phyloP scores from a whole-genome alignment of 1,140 invertebrate species.

The Pteromalus puparum region DNA sequence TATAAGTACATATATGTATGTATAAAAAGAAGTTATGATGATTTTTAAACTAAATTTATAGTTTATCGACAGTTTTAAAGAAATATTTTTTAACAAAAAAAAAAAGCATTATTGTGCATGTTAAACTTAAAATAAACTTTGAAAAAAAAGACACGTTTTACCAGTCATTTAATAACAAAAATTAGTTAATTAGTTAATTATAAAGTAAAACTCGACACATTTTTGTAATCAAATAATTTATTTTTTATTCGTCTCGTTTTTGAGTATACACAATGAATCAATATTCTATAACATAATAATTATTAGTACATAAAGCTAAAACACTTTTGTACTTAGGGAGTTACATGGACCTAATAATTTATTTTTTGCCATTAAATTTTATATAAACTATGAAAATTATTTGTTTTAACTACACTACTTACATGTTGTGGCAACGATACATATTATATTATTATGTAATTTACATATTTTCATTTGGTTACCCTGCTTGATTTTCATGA shows the following conservation, averaged over 20 bases:
- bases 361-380: constrained; percentile 62
- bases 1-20: background rate
- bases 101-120: background rate
- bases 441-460: constrained; percentile 59
- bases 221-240: constrained; percentile 65
- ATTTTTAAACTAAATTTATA: constrained; percentile 21
- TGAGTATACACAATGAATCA: constrained; percentile 60
- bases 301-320: constrained; percentile 69
- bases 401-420: constrained; percentile 64
- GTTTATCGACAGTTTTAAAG: background rate
- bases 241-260: constrained; percentile 56
- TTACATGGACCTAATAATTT: constrained; percentile 66
- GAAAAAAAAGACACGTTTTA: background rate
- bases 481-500: constrained; percentile 52
- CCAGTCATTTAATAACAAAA: background rate
- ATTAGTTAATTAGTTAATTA: background rate
- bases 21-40: constrained; percentile 6
- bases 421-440: constrained; percentile 59
- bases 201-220: background rate
- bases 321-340: constrained; percentile 69
- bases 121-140: background rate
- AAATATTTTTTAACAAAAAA: background rate
- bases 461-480: constrained; percentile 67
- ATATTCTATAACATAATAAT: constrained; percentile 55
- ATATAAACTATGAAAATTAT: constrained; percentile 53